Evolutionary conservation across 2,797 vertebrate genomes (phyloP).

Genomic region (Alfaro cultratus): DNA sequence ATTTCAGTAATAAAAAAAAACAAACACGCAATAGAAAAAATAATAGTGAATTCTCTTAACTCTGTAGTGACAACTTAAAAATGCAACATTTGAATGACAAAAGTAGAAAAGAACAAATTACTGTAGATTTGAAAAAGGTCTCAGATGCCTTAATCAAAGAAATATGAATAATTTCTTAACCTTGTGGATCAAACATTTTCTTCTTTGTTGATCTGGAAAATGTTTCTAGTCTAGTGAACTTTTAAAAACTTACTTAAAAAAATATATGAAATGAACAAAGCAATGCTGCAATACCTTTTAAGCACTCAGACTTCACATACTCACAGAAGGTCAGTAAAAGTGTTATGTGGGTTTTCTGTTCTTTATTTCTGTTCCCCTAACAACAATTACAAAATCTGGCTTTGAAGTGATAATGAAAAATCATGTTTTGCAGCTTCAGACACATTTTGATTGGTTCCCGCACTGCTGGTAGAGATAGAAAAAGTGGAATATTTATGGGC

Average conservation of each 20-base stretch:
- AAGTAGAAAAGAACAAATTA: background rate
- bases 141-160: background rate
- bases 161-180: background rate
- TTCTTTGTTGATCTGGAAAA: background rate
- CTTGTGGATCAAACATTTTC: background rate
- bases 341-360: background rate
- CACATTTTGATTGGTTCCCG: background rate
- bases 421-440: background rate
- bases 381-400: background rate
- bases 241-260: background rate
- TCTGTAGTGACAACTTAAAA: background rate
- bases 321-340: background rate
- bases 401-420: constrained; percentile 12
- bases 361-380: background rate
- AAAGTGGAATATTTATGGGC: background rate
- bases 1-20: no score
- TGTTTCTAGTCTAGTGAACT: background rate
- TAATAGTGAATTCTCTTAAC: background rate
- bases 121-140: background rate
- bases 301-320: background rate
- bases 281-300: background rate
- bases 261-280: background rate
- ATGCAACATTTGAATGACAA: background rate
- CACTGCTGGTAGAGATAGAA: background rate
- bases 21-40: no score